Conservation (phyloP, 2,797 vertebrate genomes). For the Ceryle rudis region DNA sequence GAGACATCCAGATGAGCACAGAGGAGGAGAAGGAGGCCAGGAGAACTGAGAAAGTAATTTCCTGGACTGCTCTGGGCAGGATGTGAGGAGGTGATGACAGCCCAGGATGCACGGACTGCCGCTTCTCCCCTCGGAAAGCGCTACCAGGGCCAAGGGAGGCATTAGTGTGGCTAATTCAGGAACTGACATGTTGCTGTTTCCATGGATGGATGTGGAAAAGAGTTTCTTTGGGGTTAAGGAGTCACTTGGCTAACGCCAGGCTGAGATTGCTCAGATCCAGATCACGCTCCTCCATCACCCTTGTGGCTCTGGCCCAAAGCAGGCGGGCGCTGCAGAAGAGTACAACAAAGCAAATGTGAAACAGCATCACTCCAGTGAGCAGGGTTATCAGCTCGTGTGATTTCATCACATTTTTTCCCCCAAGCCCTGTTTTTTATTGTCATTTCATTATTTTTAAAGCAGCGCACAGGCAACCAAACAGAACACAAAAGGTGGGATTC, state of each 20-base stretch:
- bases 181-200: neutral
- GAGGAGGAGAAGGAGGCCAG: neutral
- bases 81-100: neutral
- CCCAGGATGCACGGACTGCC: neutral
- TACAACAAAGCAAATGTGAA: neutral
- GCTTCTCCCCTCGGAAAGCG: neutral
- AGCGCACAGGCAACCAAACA: neutral
- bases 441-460: neutral
- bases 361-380: neutral
- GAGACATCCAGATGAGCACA: neutral
- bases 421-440: neutral
- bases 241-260: neutral
- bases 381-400: neutral
- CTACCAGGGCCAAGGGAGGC: neutral
- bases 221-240: neutral
- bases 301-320: neutral
- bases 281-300: neutral
- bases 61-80: constrained; percentile 31
- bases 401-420: neutral
- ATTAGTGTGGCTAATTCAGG: neutral
- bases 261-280: neutral
- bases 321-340: neutral
- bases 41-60: constrained; percentile 9
- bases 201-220: neutral
- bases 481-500: neutral